phyloP scores from a whole-genome alignment of 2,113 vertebrate genomes.

The Sturnus vulgaris region DNA sequence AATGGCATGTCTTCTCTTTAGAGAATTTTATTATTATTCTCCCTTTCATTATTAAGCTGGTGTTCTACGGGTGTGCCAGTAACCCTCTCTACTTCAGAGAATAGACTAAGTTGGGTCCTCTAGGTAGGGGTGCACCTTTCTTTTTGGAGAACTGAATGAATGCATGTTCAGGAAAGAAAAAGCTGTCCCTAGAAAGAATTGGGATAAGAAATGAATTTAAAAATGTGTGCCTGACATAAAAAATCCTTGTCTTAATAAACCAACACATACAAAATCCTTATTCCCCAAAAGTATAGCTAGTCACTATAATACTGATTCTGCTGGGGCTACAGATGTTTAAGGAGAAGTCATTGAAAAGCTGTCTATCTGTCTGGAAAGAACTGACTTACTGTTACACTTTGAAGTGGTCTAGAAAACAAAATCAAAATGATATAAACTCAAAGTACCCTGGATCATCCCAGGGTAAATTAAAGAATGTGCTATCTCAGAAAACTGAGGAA shows the following conservation, averaged over 20 bases:
- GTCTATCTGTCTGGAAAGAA: background rate
- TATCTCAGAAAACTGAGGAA: background rate
- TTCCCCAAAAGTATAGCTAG: background rate
- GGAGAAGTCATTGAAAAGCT: background rate
- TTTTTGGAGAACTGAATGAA: background rate
- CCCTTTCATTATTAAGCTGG: background rate
- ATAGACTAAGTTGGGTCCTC: slow-evolving; percentile 38
- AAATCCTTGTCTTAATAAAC: background rate
- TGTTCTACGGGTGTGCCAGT: background rate
- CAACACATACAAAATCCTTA: background rate
- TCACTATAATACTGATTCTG: background rate
- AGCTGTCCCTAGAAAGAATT: background rate
- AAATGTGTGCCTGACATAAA: background rate
- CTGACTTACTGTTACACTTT: background rate
- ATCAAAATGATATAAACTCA: background rate
- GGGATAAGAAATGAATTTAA: background rate
- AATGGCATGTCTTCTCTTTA: background rate
- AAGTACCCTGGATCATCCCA: background rate
- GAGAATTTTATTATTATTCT: background rate
- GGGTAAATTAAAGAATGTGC: background rate
- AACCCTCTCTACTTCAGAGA: slow-evolving; percentile 46
- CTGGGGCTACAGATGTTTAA: background rate
- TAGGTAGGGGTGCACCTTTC: background rate
- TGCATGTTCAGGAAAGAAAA: background rate
- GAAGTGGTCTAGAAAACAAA: background rate